Evolutionary conservation across 2,113 vertebrate genomes (phyloP).

Genomic region (Tachuris rubrigastra): DNA sequence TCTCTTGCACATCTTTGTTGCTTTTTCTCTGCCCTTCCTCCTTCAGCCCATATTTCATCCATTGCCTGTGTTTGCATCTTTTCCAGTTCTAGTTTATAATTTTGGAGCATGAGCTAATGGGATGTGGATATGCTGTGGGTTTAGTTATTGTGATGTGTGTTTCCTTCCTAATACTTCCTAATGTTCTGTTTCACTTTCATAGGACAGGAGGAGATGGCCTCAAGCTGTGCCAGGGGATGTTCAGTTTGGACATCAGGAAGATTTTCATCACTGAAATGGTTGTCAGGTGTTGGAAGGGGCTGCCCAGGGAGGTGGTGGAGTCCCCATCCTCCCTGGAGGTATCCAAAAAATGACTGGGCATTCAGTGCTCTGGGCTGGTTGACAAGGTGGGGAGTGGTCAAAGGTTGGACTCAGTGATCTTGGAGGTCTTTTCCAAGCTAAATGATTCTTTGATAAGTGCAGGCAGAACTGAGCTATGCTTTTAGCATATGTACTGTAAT

Average conservation of each 20-base stretch:
- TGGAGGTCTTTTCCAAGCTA: not conserved
- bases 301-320: not conserved
- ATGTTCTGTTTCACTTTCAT: not conserved
- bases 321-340: no score
- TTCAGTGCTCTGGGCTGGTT: not conserved
- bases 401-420: not conserved
- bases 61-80: accelerated
- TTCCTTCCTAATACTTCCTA: not conserved
- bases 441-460: not conserved
- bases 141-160: not conserved
- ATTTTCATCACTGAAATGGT: not conserved
- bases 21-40: not conserved
- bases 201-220: not conserved
- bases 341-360: not conserved
- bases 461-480: not conserved
- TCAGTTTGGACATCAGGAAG: not conserved
- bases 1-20: not conserved
- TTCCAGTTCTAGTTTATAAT: not conserved
- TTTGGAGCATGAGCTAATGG: not conserved
- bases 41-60: not conserved
- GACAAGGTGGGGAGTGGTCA: not conserved
- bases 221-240: no score
- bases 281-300: not conserved
- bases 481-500: not conserved
- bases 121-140: not conserved